phyloP scores from a whole-genome alignment of 2,113 vertebrate genomes.

The Muscicapa adusta region DNA sequence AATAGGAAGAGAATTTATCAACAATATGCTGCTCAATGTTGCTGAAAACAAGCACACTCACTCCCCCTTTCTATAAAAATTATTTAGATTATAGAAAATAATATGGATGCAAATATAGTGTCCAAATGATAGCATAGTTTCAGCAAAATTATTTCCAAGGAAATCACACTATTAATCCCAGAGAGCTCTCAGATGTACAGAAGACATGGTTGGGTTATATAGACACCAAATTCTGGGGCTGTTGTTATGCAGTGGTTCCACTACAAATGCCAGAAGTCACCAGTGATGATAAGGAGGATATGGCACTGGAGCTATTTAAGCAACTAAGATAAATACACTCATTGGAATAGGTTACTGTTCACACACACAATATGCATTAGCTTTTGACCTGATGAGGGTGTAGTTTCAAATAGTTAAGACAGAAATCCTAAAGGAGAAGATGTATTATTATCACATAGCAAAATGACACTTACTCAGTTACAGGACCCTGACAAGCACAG shows the following conservation, averaged over 20 bases:
- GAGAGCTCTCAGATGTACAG: not conserved
- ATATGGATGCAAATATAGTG: not conserved
- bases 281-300: not conserved
- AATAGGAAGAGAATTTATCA: not conserved
- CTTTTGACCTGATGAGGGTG: not conserved
- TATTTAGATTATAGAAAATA: not conserved
- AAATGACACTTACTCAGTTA: not conserved
- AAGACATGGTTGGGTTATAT: not conserved
- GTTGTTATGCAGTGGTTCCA: not conserved
- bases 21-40: not conserved
- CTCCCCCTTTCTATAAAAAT: rapidly evolving
- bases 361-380: conserved; percentile 21
- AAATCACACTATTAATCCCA: not conserved
- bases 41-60: not conserved
- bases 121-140: not conserved
- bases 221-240: not conserved
- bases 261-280: not conserved
- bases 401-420: not conserved
- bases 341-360: not conserved
- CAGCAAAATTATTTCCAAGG: not conserved
- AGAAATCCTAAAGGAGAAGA: not conserved
- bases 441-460: not conserved
- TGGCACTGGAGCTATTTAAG: not conserved
- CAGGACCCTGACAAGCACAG: not conserved
- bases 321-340: conserved; percentile 5